phyloP scores from a whole-genome alignment of 2,888 invertebrate genomes.

The Amblyjoppa proteus region DNA sequence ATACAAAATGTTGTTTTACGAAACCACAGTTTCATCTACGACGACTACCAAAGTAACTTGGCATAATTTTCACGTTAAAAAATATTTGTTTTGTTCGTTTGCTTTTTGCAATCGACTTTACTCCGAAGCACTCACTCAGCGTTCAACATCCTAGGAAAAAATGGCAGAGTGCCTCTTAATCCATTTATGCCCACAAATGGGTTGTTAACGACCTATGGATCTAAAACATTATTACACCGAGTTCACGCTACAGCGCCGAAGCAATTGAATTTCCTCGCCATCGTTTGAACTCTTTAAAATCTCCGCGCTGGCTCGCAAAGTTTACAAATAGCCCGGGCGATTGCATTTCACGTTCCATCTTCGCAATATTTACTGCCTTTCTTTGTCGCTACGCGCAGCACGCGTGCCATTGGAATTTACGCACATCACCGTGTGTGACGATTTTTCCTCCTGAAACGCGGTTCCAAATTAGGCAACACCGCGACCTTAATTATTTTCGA shows the following conservation, averaged over 20 bases:
- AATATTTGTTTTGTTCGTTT: no score
- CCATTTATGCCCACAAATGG: conserved; percentile 15
- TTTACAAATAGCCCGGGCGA: background rate
- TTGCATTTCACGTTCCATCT: background rate
- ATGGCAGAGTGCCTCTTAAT: conserved; percentile 14
- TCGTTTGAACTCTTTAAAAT: background rate
- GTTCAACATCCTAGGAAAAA: conserved; percentile 3
- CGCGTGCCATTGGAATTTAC: no score
- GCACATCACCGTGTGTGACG: no score
- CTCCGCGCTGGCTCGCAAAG: background rate
- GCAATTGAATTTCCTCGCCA: background rate
- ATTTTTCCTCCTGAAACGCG: no score
- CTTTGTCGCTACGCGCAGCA: no score
- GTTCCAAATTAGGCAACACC: no score
- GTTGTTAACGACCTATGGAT: conserved; percentile 26
- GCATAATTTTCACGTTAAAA: no score
- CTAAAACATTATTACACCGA: background rate
- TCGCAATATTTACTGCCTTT: background rate
- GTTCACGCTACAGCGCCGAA: background rate
- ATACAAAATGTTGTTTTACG: no score
- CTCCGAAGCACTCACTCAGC: background rate
- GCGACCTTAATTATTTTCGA: no score
- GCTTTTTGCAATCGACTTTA: background rate
- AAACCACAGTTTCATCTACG: no score
- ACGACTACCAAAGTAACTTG: no score